These are phyloP conservation scores for Oreotrochilus melanogaster DNA, from an alignment of 2,113 vertebrate species.

Conservation along the genomic window DNA sequence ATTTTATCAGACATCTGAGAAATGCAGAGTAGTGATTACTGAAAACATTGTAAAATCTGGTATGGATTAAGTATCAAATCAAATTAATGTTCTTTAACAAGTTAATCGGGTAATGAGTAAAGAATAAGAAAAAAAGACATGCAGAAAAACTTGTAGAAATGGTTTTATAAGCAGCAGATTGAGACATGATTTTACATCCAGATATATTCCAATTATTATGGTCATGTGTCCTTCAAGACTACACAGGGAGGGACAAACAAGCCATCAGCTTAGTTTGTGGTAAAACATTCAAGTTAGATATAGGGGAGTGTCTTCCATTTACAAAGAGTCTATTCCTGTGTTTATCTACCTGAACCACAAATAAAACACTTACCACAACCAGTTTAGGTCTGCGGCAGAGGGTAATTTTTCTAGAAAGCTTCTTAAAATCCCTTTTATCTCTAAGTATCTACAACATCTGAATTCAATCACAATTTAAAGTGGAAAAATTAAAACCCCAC, in stretches of 20 bases:
- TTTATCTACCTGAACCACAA: not conserved
- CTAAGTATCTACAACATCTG: not conserved
- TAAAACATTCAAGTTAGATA: not conserved
- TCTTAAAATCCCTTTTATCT: not conserved
- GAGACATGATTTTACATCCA: not conserved
- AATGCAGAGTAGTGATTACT: not conserved
- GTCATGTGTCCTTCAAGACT: not conserved
- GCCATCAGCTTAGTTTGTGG: not conserved
- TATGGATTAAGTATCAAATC: not conserved
- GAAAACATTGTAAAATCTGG: not conserved
- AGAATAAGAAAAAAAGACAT: not conserved
- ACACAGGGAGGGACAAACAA: not conserved
- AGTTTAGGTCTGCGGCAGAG: not conserved
- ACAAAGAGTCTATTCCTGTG: not conserved
- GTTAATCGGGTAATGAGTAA: not conserved
- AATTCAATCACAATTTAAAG: not conserved
- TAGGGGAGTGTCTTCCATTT: not conserved
- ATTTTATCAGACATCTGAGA: not conserved
- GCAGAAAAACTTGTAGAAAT: not conserved
- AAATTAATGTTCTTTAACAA: not conserved
- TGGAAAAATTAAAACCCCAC: fast-evolving
- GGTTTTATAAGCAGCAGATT: not conserved
- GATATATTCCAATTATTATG: not conserved
- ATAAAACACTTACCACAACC: not conserved
- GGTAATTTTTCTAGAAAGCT: not conserved